Conservation (phyloP, 1,140 invertebrate genomes). For the Liolophura sinensis region DNA sequence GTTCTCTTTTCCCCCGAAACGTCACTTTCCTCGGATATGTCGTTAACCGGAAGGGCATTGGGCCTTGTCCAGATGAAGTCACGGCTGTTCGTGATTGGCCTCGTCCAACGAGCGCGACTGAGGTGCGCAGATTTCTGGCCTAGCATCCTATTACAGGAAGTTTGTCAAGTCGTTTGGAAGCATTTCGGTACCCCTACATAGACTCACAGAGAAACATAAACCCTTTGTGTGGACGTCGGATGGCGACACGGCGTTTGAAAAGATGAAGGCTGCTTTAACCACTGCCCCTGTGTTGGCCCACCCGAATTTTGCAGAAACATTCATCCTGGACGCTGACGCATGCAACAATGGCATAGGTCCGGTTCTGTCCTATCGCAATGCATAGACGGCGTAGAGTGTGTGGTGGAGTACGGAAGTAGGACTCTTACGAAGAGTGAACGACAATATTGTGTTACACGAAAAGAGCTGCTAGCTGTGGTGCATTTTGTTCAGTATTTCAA, state of each 20-base stretch:
- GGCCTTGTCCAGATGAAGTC: conserved; percentile 12
- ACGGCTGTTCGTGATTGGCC: conserved; percentile 18
- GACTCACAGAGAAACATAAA: too few species aligned
- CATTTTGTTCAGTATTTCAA: conserved; percentile 28
- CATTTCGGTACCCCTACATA: conserved; percentile 20
- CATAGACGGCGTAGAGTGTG: conserved; percentile 5
- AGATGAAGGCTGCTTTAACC: conserved; percentile 17
- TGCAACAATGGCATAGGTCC: conserved; percentile 27
- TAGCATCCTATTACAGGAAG: conserved; percentile 18
- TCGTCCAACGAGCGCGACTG: conserved; percentile 8
- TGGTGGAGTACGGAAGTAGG: conserved; percentile 9
- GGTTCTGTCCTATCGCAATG: conserved; percentile 23
- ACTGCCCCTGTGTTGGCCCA: conserved; percentile 24
- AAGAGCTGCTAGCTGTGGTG: conserved; percentile 36
- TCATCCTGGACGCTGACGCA: conserved; percentile 30
- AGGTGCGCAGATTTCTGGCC: conserved; percentile 23
- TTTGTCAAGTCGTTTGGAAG: conserved; percentile 18
- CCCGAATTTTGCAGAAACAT: too few species aligned
- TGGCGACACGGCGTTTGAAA: conserved; percentile 15
- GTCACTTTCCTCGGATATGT: conserved; percentile 23
- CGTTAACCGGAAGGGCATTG: conserved; percentile 14
- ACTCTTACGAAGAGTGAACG: too few species aligned
- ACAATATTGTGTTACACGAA: too few species aligned
- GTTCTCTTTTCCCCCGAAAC: conserved; percentile 21
- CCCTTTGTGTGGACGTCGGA: conserved; percentile 24